Evolutionary conservation across 2,888 invertebrate species (phyloP), one percentile per base, ranked within the genome.

Genomic region (Odontocerum albicorne): DNA sequence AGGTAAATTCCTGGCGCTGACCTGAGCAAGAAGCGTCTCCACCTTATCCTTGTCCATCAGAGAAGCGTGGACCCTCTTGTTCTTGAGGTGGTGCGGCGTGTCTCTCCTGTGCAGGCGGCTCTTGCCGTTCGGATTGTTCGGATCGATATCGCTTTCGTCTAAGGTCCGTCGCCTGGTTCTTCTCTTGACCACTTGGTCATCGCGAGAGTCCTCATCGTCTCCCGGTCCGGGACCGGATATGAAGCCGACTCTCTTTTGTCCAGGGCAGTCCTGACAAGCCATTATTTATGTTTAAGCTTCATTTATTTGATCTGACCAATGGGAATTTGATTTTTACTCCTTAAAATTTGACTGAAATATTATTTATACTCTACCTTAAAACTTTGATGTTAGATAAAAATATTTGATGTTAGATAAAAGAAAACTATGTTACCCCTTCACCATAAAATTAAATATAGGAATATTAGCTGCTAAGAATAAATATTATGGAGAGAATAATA

Each of bases 81-180:
- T 96, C 85, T 98, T 98, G 69, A 96, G 84, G 75, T 99, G 97
- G 81, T 99, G 98, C 43, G 99, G 99, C 16, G 99, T 99, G 80
- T 99, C 98, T 66, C 98, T 87, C 58, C 91, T 85, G 70, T 92
- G 88, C 59, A 95, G 84, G 57, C 86, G 82, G 66, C 83, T 84
- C 50, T 84, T 85, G 62, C 72, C 75, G 63, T 75, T 77, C 58
- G 76, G 76, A 62, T 68, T 70, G 65, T 67, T 73, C 64, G 68
- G 69, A 56, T 71, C 67, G 61, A 71, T 69, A 59, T 63, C 64
- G 17, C 42, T 16, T 12, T 42, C 42, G 35, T 50, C 50, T 19
- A 47, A 35, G 47, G 47, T 47, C 13, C 40, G 21, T 20, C 54
- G 22, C 39, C 54, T 46, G 12, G 40, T 40, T 4, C 38, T 38